These are phyloP conservation scores for Macrosoma leucophasiata DNA, from an alignment of 2,888 invertebrate genomes.

Conservation along the genomic window DNA sequence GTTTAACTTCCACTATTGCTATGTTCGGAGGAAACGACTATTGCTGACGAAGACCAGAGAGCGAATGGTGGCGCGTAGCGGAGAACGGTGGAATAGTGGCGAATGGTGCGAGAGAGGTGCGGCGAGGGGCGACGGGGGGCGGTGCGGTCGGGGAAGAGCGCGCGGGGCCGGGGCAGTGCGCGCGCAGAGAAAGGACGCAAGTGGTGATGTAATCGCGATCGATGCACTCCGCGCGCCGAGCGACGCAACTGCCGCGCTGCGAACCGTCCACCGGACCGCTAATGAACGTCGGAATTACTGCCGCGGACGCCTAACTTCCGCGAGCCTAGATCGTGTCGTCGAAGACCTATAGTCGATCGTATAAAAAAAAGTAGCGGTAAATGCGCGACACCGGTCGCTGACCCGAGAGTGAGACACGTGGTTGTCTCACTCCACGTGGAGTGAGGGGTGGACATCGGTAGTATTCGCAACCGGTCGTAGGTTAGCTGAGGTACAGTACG, in stretches of 20 bases:
- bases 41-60: slow-evolving; percentile 50
- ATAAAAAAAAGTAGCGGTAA: slow-evolving; percentile 13
- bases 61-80: slow-evolving; percentile 63
- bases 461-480: no score
- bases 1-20: no score
- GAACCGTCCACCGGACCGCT: slow-evolving; percentile 20
- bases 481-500: no score
- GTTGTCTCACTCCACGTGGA: slow-evolving; percentile 37
- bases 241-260: slow-evolving; percentile 39
- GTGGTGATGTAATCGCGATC: slow-evolving; percentile 74
- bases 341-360: no score
- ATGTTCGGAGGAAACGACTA: slow-evolving; percentile 43
- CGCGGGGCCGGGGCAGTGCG: slow-evolving; percentile 51
- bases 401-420: slow-evolving; percentile 46
- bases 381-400: slow-evolving; percentile 42
- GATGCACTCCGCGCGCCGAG: slow-evolving; percentile 48
- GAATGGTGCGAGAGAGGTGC: slow-evolving; percentile 34
- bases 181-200: slow-evolving; percentile 72
- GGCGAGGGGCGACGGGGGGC: slow-evolving; percentile 33
- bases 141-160: slow-evolving; percentile 22
- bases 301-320: slow-evolving; percentile 13
- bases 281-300: slow-evolving; percentile 20
- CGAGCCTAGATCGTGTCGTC: no score
- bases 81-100: slow-evolving; percentile 43
- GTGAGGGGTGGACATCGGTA: slow-evolving; percentile 26